Evolutionary conservation across 2,113 vertebrate genomes (phyloP).

Genomic region (Podarcis muralis): DNA sequence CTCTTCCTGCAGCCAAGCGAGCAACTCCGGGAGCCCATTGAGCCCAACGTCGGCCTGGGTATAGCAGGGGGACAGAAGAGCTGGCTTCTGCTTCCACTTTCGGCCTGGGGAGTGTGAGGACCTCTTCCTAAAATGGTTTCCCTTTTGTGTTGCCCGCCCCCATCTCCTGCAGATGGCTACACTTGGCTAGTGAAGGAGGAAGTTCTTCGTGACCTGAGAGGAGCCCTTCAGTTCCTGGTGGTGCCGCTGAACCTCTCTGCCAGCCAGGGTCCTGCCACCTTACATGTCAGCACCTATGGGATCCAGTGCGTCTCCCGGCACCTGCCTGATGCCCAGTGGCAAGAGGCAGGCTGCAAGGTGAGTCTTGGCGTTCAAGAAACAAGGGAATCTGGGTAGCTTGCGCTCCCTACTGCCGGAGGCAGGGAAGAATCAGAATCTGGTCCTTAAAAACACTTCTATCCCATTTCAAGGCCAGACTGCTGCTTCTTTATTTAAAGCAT

Average conservation of each 20-base stretch:
- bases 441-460: too few relatives aligned
- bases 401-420: too few relatives aligned
- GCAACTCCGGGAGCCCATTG: not conserved
- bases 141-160: not conserved
- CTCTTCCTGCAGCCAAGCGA: not conserved
- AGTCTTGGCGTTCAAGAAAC: not conserved
- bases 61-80: not conserved
- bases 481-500: too few relatives aligned
- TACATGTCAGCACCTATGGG: not conserved
- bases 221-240: not conserved
- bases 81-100: too few relatives aligned
- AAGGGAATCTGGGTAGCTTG: too few relatives aligned
- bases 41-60: not conserved
- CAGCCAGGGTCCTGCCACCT: not conserved
- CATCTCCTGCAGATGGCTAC: not conserved
- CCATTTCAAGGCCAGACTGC: too few relatives aligned
- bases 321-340: not conserved
- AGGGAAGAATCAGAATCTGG: too few relatives aligned
- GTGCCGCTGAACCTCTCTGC: not conserved
- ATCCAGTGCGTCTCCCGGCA: not conserved
- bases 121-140: too few relatives aligned
- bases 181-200: not conserved
- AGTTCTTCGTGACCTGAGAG: not conserved
- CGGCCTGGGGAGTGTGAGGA: too few relatives aligned
- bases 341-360: not conserved